These are phyloP conservation scores for Acrocephalus kingi DNA, from an alignment of 2,113 vertebrate genomes.

Conservation along the genomic window DNA sequence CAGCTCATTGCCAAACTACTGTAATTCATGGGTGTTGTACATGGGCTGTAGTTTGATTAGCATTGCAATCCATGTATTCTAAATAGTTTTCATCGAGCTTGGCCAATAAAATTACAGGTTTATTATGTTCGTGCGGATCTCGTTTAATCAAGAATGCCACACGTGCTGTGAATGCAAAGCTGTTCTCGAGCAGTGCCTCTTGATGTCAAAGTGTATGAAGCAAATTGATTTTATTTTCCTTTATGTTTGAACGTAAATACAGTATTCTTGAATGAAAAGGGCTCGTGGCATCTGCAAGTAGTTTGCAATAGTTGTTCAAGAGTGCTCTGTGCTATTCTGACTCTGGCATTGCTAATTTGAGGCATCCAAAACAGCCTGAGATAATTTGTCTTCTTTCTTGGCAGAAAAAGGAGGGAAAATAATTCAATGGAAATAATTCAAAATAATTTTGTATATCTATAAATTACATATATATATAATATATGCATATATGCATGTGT, in stretches of 20 bases:
- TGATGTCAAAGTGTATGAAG: background rate
- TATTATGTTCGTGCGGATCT: background rate
- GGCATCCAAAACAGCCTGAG: background rate
- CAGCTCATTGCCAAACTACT: conserved; percentile 44
- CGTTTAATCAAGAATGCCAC: conserved; percentile 46
- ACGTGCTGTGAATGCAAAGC: background rate
- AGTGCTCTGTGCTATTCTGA: background rate
- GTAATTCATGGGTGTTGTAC: conserved; percentile 40
- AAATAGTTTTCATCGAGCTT: conserved; percentile 48
- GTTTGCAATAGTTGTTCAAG: background rate
- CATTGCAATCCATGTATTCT: conserved; percentile 5
- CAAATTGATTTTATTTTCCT: conserved; percentile 17
- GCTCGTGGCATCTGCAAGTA: background rate
- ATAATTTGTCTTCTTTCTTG: background rate
- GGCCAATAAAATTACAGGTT: conserved; percentile 65
- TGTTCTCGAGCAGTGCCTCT: conserved; percentile 22
- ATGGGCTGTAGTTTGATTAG: conserved; percentile 49
- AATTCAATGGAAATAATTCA: background rate
- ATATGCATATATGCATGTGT: background rate
- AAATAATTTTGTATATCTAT: background rate
- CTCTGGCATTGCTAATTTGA: background rate
- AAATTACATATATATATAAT: background rate
- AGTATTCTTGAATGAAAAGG: background rate
- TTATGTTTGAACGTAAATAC: conserved; percentile 24
- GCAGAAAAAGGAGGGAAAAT: background rate